A percentile compares a stretch with the other conserved stretches of the same genome.
phyloP scores from a whole-genome alignment of 1,140 invertebrate species.

The Papilio dardanus region DNA sequence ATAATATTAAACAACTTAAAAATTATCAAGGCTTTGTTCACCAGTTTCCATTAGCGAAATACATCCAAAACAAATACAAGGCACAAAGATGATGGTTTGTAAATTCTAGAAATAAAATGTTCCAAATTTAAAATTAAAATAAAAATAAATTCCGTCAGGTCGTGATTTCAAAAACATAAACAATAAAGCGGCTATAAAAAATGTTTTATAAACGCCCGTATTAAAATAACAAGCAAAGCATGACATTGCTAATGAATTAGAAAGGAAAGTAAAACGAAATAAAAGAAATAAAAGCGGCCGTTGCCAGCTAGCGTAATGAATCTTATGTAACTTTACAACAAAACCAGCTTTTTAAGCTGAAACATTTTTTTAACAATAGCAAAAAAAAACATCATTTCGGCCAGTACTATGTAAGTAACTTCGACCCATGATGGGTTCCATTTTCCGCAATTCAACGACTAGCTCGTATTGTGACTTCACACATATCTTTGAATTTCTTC shows the following conservation, averaged over 20 bases:
- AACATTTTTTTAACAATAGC: neutral
- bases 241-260: constrained; percentile 17
- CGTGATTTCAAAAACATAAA: constrained; percentile 5
- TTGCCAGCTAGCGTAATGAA: constrained; percentile 21
- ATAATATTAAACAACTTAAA: too few relatives aligned
- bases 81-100: too few relatives aligned
- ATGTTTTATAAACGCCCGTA: constrained; percentile 7
- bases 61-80: too few relatives aligned
- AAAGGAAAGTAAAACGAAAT: constrained; percentile 19
- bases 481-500: too few relatives aligned
- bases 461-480: too few relatives aligned
- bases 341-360: neutral
- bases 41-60: too few relatives aligned
- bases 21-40: too few relatives aligned
- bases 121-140: neutral
- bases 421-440: too few relatives aligned
- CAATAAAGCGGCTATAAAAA: neutral
- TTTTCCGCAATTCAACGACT: too few relatives aligned
- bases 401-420: neutral
- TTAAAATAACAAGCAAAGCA: constrained; percentile 12
- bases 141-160: neutral
- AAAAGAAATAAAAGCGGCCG: neutral
- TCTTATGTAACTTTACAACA: constrained; percentile 19
- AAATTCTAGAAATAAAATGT: neutral
- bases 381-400: neutral